Conservation (phyloP, 2,797 vertebrate genomes). For the Typhlichthys eigenmanni region DNA sequence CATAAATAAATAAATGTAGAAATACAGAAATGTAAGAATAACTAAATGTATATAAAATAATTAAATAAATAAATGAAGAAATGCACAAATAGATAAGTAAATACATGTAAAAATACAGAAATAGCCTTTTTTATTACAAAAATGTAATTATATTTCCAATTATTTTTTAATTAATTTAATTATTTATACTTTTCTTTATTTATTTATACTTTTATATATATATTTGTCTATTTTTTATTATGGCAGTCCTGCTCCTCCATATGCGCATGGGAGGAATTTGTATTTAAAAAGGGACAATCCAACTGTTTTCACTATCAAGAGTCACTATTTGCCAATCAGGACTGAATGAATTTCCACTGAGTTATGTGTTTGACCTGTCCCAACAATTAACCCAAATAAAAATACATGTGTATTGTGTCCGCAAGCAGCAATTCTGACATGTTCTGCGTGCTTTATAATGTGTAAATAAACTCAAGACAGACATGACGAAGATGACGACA, state of each 20-base stretch:
- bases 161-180: no score
- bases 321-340: neutral
- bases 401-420: constrained; percentile 1
- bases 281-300: constrained; percentile 1
- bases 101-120: no score
- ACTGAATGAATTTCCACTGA: neutral
- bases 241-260: no score
- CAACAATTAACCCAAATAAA: constrained; percentile 1
- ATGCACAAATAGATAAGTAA: no score
- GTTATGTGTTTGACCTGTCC: neutral
- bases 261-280: neutral
- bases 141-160: no score
- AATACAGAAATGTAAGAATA: neutral
- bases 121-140: no score
- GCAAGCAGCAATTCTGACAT: constrained; percentile 11
- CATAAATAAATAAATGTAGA: no score
- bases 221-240: no score
- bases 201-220: no score
- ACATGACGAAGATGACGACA: constrained; percentile 72
- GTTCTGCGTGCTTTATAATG: constrained; percentile 48
- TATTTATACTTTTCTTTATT: no score
- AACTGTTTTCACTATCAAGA: neutral
- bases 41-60: no score
- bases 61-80: no score
- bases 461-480: constrained; percentile 75